These are phyloP conservation scores for Leucoraja erinaceus DNA, from an alignment of 2,113 vertebrate species.

Conservation along the genomic window DNA sequence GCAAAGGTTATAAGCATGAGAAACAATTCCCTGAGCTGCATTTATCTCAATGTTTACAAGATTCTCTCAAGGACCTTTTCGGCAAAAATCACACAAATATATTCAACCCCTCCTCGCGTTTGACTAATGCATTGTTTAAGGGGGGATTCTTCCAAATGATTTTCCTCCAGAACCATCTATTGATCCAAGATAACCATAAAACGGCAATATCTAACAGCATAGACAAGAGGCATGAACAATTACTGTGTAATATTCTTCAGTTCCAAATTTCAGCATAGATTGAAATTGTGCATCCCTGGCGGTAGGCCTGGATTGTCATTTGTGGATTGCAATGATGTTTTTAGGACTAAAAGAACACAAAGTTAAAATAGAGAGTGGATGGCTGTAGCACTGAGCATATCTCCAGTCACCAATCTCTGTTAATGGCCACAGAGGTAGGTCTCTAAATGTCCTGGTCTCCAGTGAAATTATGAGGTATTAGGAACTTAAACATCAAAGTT, in stretches of 20 bases:
- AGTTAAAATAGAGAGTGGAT: not conserved
- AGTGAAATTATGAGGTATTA: not conserved
- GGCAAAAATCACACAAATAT: not conserved
- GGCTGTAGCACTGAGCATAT: not conserved
- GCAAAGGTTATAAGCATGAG: not conserved
- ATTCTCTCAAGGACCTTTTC: too few relatives aligned
- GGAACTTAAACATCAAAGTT: not conserved
- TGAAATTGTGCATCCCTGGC: not conserved
- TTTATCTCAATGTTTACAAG: too few relatives aligned
- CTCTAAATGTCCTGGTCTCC: not conserved
- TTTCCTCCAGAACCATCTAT: not conserved
- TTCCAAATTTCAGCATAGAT: not conserved
- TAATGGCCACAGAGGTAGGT: not conserved
- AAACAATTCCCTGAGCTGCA: not conserved
- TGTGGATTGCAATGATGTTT: not conserved
- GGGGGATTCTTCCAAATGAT: not conserved
- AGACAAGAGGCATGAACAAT: not conserved
- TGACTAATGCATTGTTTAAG: not conserved
- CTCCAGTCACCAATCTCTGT: not conserved
- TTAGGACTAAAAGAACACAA: not conserved
- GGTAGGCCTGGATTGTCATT: not conserved
- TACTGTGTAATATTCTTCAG: not conserved
- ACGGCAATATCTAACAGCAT: not conserved
- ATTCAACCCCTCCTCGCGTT: not conserved
- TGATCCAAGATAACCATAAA: not conserved